These are phyloP conservation scores for Excalfactoria chinensis DNA, from an alignment of 2,113 vertebrate genomes.

Conservation along the genomic window DNA sequence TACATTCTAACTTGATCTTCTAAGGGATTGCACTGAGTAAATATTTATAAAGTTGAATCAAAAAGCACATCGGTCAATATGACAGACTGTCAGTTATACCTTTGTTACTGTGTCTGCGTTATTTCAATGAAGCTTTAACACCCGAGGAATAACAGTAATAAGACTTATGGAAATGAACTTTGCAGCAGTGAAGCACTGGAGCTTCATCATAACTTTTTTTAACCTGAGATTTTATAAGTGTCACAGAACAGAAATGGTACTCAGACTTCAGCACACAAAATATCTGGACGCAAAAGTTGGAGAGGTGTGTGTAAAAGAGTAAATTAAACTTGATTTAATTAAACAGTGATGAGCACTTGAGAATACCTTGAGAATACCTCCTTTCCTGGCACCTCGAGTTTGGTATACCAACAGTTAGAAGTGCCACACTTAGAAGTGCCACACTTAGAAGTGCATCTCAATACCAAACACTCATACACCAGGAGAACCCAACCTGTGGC, in stretches of 20 bases:
- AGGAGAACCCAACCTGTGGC: background rate
- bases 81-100: background rate
- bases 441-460: background rate
- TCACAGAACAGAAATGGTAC: background rate
- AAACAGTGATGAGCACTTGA: background rate
- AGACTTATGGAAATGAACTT: background rate
- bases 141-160: background rate
- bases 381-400: background rate
- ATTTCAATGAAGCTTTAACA: background rate
- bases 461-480: background rate
- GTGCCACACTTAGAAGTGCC: background rate
- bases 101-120: constrained; percentile 25
- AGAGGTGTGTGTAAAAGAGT: background rate
- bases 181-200: background rate
- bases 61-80: constrained; percentile 1
- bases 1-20: constrained; percentile 19
- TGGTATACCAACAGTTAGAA: background rate
- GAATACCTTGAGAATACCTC: background rate
- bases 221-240: background rate
- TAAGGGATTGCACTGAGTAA: constrained; percentile 25
- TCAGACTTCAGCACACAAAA: background rate
- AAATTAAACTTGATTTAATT: background rate
- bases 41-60: constrained; percentile 45
- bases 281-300: background rate
- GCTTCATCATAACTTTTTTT: background rate